Evolutionary conservation across 1,140 invertebrate species (phyloP).

Genomic region (Lucilia sericata): DNA sequence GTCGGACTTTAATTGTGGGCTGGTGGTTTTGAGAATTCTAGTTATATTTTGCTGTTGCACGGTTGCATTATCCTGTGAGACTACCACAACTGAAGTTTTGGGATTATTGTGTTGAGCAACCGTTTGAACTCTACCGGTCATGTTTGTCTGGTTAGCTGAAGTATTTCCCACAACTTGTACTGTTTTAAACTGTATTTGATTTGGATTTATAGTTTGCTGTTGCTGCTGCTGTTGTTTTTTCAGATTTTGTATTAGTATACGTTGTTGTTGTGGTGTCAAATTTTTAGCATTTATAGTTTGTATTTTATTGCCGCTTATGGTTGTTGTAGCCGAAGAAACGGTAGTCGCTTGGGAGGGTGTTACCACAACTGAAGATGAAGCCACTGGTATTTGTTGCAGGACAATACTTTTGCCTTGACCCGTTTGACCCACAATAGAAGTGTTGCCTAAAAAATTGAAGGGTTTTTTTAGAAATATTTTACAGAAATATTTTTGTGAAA

Average conservation of each 20-base stretch:
- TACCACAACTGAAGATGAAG: conserved; percentile 19
- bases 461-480: background rate
- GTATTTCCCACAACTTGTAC: conserved; percentile 36
- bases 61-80: conserved; percentile 47
- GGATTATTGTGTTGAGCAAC: conserved; percentile 6
- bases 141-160: background rate
- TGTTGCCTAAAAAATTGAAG: conserved; percentile 54
- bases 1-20: conserved; percentile 34
- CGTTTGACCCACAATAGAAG: conserved; percentile 57
- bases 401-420: conserved; percentile 57
- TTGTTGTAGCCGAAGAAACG: background rate
- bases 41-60: conserved; percentile 45
- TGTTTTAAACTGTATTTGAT: conserved; percentile 46
- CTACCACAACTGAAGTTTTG: conserved; percentile 34
- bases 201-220: conserved; percentile 31
- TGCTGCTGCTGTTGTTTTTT: conserved; percentile 52
- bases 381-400: conserved; percentile 54
- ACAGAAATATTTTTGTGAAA: no score
- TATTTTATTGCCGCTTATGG: conserved; percentile 45
- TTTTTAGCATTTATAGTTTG: conserved; percentile 54
- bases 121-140: conserved; percentile 6
- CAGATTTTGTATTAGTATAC: conserved; percentile 66
- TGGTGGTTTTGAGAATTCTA: conserved; percentile 30
- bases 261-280: conserved; percentile 68
- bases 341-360: conserved; percentile 14